A percentile compares a stretch with the other conserved stretches of the same genome.
Conservation (phyloP, 2,888 invertebrate species). For the Syrphus vitripennis region DNA sequence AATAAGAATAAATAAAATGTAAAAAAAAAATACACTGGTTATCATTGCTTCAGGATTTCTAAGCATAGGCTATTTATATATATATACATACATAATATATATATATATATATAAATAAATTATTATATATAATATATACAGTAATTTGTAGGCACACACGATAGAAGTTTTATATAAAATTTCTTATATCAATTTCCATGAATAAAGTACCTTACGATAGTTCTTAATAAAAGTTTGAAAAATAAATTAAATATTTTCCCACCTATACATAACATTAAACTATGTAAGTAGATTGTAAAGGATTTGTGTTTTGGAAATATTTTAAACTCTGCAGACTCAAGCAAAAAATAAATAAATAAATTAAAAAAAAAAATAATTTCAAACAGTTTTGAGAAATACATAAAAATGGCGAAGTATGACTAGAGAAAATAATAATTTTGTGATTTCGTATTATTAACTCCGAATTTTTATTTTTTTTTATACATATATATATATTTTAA, state of each 20-base stretch:
- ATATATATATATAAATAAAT: constrained; percentile 1
- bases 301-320: constrained; percentile 27
- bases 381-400: background rate
- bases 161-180: constrained; percentile 63
- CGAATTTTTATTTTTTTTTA: background rate
- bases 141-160: constrained; percentile 51
- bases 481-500: background rate
- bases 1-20: constrained; percentile 27
- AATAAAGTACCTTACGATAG: constrained; percentile 69
- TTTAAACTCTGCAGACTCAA: background rate
- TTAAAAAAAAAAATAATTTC: background rate
- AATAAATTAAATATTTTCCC: constrained; percentile 58
- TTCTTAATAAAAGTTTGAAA: constrained; percentile 24
- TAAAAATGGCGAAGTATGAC: background rate
- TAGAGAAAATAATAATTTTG: background rate
- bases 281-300: constrained; percentile 38
- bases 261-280: constrained; percentile 58
- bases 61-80: constrained; percentile 59
- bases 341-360: background rate
- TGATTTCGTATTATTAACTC: background rate
- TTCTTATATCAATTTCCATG: constrained; percentile 69
- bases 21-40: constrained; percentile 63
- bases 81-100: constrained; percentile 21
- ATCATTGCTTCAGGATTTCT: constrained; percentile 71
- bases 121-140: constrained; percentile 33